Percentiles rank a stretch among this genome's conserved stretches.
These are phyloP conservation scores for Sceloporus tristichus DNA, from an alignment of 2,113 vertebrate species.

Conservation along the genomic window DNA sequence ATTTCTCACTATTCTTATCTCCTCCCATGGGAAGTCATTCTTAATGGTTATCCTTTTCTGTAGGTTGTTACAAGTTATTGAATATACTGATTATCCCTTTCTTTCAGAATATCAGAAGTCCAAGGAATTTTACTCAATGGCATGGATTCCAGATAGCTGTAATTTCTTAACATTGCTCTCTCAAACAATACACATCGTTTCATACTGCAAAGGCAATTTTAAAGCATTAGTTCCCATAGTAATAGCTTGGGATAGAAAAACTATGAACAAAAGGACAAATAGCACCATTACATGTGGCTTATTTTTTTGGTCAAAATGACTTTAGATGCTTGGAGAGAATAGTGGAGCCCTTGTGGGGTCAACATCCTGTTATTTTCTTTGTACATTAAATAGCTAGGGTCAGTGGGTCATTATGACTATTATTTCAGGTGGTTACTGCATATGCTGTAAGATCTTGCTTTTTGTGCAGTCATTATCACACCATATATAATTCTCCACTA, in stretches of 20 bases:
- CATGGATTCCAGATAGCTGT: neutral
- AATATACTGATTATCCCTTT: neutral
- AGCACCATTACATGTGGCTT: too few species aligned
- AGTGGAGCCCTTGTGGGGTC: neutral
- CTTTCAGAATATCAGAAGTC: neutral
- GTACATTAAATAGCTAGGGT: neutral
- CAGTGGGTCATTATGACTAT: neutral
- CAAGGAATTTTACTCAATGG: neutral
- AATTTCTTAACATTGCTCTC: neutral
- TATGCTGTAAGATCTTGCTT: too few species aligned
- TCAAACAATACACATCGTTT: neutral
- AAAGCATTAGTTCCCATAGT: too few species aligned
- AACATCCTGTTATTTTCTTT: conserved; percentile 1
- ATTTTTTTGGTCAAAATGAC: too few species aligned
- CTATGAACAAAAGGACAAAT: too few species aligned
- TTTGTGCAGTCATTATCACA: conserved; percentile 6
- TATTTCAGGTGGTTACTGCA: conserved; percentile 2
- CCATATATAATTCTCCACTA: conserved; percentile 1
- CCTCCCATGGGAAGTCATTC: too few species aligned
- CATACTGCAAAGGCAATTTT: neutral
- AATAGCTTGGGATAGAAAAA: too few species aligned
- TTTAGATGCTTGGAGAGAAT: neutral
- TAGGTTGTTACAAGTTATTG: neutral
- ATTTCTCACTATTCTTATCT: too few species aligned
- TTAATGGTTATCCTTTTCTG: too few species aligned